phyloP scores from a whole-genome alignment of 2,113 vertebrate genomes.

The Carollia perspicillata region DNA sequence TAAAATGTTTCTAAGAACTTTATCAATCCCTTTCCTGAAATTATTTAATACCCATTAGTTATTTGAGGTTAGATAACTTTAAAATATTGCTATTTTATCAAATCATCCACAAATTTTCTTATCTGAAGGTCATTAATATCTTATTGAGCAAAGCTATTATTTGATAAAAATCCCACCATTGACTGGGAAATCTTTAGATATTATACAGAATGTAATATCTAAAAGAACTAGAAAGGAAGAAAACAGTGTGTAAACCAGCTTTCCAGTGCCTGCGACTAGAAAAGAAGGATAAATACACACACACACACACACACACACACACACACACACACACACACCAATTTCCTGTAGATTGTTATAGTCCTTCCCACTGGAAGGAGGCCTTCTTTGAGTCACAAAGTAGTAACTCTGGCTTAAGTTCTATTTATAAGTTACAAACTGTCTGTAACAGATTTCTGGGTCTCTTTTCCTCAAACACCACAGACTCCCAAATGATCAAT shows the following conservation, averaged over 20 bases:
- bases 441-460: neutral
- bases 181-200: neutral
- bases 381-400: neutral
- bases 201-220: neutral
- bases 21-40: neutral
- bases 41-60: neutral
- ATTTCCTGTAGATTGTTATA: neutral
- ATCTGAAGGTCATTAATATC: neutral
- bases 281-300: neutral
- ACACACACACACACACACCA: neutral
- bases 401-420: neutral
- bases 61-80: neutral
- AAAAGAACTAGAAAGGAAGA: neutral
- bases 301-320: too few relatives aligned
- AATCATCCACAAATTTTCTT: neutral
- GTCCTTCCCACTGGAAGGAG: neutral
- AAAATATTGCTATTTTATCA: neutral
- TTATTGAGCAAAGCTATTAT: neutral
- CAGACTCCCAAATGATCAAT: neutral
- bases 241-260: neutral
- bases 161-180: neutral
- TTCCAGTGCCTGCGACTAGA: neutral
- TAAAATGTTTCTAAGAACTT: neutral
- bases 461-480: neutral
- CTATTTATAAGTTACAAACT: neutral